Evolutionary conservation across 2,888 invertebrate species (phyloP), one percentile per base, ranked within the genome.

Genomic region (Tachina fera): DNA sequence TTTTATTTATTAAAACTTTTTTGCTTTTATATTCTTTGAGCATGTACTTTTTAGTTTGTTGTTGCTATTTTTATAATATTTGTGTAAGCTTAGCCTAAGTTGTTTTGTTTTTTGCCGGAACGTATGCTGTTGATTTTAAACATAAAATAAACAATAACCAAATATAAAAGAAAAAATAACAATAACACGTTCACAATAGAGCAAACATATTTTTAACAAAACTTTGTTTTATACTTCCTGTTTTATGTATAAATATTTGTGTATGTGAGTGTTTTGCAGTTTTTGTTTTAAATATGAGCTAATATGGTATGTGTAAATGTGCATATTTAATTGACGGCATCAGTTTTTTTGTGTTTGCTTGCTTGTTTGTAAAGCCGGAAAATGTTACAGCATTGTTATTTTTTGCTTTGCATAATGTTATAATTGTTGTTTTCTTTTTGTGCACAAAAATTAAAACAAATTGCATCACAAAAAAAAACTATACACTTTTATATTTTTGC

Each of bases 381-480:
- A 71, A 71, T 47, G 45, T 39, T 19, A 19, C 63, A 14, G 53
- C 8, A 45, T 63, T 79, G 53, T 71, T 71, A 14, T 63, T 78
- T 41, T 63, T 1, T 53, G 16, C 61, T 78, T 61, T 78, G 51
- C 51, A 16, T 61, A 45, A 67, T 60, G 51, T 22, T 22, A 70
- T 51, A 61, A 78, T 45, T 71, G 78, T 45, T 31, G 51, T 70
- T 78, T 78, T 70, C 16, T 71, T 78, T 53, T 39, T 70, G 51
- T 70, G 51, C 68, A 16, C 49, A 60, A 68, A 78, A 51, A 70
- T 61, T 61, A 61, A 70, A 43, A 43, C n/a, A 9, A 70, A 77
- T 31, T 31, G 5, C 6, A 6, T 31, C 6, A 51, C 49, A 58
- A 47, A 14, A 16, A n/a, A 9, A 70, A 68, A 68, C 1, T 9